phyloP scores from a whole-genome alignment of 2,113 vertebrate genomes.

The Microtus oregoni region DNA sequence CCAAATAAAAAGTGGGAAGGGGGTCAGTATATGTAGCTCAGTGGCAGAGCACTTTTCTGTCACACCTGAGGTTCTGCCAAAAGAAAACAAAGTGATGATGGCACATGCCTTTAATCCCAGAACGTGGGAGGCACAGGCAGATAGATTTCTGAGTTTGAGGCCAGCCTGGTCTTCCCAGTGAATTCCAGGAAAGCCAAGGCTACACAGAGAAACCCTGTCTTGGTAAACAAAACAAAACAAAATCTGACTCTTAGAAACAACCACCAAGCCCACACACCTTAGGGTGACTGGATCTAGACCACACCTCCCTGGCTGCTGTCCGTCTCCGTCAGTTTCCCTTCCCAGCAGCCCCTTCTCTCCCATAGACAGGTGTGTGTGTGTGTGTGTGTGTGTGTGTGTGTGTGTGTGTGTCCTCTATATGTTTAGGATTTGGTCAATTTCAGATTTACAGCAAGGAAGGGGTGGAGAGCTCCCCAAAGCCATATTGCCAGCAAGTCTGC shows the following conservation, averaged over 20 bases:
- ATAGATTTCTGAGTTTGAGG: background rate
- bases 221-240: background rate
- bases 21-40: background rate
- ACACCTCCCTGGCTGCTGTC: background rate
- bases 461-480: background rate
- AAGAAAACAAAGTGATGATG: background rate
- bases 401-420: background rate
- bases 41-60: background rate
- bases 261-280: background rate
- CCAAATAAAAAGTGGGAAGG: background rate
- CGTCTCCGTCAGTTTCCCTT: background rate
- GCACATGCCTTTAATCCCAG: background rate
- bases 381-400: no score
- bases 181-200: background rate
- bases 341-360: background rate
- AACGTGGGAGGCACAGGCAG: background rate
- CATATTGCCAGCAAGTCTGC: background rate
- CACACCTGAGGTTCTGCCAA: background rate
- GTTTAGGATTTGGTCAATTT: background rate
- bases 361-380: background rate
- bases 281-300: background rate
- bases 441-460: background rate
- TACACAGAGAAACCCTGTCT: background rate
- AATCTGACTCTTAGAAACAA: background rate
- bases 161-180: background rate